Conservation (phyloP, 1,140 invertebrate genomes). For the Drosophila oshimai region DNA sequence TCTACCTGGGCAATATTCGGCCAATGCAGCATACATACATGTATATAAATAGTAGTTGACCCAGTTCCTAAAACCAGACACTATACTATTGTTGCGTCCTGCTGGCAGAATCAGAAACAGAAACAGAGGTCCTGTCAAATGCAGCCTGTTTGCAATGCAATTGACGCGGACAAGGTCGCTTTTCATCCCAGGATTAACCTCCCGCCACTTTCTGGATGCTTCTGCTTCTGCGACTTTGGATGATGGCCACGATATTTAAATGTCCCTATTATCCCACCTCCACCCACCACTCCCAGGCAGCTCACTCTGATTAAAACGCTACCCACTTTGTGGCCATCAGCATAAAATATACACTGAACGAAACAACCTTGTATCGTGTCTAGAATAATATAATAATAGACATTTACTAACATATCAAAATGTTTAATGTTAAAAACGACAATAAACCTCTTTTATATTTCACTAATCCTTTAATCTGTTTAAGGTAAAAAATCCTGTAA, state of each 20-base stretch:
- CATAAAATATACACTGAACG: constrained; percentile 21
- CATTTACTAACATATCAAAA: too few relatives aligned
- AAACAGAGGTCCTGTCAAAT: constrained; percentile 21
- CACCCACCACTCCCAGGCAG: background rate
- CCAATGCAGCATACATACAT: constrained; percentile 21
- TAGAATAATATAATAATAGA: too few relatives aligned
- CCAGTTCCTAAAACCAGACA: constrained; percentile 8
- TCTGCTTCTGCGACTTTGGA: constrained; percentile 5
- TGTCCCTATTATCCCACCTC: constrained; percentile 19
- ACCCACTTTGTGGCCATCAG: constrained; percentile 23
- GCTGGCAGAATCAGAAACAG: background rate
- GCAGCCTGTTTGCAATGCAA: constrained; percentile 24
- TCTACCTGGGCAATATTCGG: constrained; percentile 10
- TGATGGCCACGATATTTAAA: constrained; percentile 31
- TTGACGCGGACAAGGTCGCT: constrained; percentile 16
- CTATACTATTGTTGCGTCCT: background rate
- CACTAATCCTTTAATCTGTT: too few relatives aligned
- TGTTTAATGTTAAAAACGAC: too few relatives aligned
- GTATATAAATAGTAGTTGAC: constrained; percentile 27
- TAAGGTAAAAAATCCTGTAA: too few relatives aligned
- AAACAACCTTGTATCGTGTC: background rate
- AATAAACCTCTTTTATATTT: too few relatives aligned
- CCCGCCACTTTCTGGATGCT: constrained; percentile 3
- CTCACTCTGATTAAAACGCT: constrained; percentile 30
- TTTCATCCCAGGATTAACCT: constrained; percentile 13